Base-by-base conservation (phyloP, 2,113 vertebrate genomes). In the Neopipo cinnamomea region DNA sequence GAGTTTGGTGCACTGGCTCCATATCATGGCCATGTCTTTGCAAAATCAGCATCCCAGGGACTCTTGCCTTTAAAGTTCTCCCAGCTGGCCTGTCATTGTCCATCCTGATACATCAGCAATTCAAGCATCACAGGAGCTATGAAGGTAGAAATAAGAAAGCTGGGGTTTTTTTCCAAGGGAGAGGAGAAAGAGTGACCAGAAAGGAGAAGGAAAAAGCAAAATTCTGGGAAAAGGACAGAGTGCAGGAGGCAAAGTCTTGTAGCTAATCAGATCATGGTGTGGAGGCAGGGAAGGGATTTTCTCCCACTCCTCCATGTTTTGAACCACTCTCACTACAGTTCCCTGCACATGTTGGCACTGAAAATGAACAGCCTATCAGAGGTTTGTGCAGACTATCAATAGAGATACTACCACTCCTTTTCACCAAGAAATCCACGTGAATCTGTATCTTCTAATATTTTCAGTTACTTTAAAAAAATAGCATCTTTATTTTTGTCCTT, bases 371-470 rank as follows among this genome's bases (percentile, higher is more conserved):
- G 33, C 25, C 46, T 46, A 25, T 21, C 37, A 50, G 70, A 35
- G 89, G 14, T 14, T 72, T 82, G 37, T 75, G 67, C 47, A 61
- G 78, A 37, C 23, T 46, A 41, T 56, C 76, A 28, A 0, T 0
- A 44, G 27, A 28, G 61, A 19, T 41, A 2, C 10, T 33, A 10
- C 19, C 0, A 0, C 7, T 22, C 17, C 41, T n/a, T n/a, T n/a
- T 84, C 20, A 41, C 33, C 65, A 42, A 30, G 37, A 59, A 75
- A 61, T 22, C 42, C 88, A 46, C 2, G 0, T 28, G 61, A 61
- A 49, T 31, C 50, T 62, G 17, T 25, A 15, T n/a, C 61, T 53
- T 80, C 49, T 78, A 71, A 24, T 56, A 42, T 67, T 56, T 87
- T 61, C 58, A 79, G 35, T 44, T 39, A 91, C 78, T 65, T 14